Conservation (phyloP, 2,888 invertebrate species). For the Coenonympha arcania region DNA sequence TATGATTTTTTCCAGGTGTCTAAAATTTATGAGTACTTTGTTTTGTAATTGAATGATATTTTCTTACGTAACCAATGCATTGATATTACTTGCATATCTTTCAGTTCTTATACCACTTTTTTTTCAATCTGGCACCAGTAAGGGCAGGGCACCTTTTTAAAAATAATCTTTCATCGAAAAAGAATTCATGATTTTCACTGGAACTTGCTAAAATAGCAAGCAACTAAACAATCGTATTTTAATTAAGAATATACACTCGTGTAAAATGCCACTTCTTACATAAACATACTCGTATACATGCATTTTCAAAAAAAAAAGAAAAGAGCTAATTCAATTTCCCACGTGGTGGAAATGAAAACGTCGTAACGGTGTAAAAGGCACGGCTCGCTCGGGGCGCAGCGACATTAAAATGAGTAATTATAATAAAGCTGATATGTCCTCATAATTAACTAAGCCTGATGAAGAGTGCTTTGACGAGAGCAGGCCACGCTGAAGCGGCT, state of each 20-base stretch:
- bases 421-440: conserved; percentile 71
- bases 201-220: too few relatives aligned
- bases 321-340: conserved; percentile 22
- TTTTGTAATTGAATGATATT: too few relatives aligned
- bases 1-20: too few relatives aligned
- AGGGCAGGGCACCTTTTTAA: too few relatives aligned
- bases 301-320: conserved; percentile 17
- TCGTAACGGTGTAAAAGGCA: conserved; percentile 36
- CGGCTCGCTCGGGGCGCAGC: conserved; percentile 56
- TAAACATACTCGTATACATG: too few relatives aligned
- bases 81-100: too few relatives aligned
- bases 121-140: too few relatives aligned
- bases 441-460: conserved; percentile 72
- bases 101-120: too few relatives aligned
- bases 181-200: too few relatives aligned
- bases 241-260: neutral
- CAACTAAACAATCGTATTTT: neutral
- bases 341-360: conserved; percentile 26
- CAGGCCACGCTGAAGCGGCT: conserved; percentile 22
- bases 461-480: conserved; percentile 67
- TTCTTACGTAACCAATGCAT: too few relatives aligned
- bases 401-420: conserved; percentile 73
- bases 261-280: neutral
- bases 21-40: too few relatives aligned
- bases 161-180: too few relatives aligned